Conservation (phyloP, 2,888 invertebrate genomes). For the Sphaerophoria taeniata region DNA sequence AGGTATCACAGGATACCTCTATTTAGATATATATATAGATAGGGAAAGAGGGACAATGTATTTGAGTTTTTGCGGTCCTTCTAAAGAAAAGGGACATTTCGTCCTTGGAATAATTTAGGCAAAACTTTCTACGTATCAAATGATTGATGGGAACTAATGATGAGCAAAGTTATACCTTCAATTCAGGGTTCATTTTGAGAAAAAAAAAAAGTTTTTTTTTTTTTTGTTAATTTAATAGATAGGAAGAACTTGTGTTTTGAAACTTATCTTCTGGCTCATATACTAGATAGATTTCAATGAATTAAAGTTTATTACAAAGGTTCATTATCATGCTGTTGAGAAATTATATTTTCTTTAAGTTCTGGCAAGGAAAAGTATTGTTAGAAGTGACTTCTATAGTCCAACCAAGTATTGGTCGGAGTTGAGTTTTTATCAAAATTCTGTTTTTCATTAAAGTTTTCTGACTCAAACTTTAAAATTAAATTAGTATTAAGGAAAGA, state of each 20-base stretch:
- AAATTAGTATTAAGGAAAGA: too few species aligned
- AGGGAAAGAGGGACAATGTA: neutral
- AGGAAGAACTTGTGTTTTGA: neutral
- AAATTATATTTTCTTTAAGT: neutral
- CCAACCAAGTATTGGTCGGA: neutral
- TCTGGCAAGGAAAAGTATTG: neutral
- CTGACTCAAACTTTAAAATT: too few species aligned
- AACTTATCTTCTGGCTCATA: neutral
- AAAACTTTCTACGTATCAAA: constrained; percentile 25
- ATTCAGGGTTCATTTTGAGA: neutral
- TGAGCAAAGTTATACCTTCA: constrained; percentile 13
- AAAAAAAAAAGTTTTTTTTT: neutral
- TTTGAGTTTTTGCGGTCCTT: constrained; percentile 21
- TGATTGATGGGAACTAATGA: constrained; percentile 30
- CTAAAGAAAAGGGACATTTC: constrained; percentile 5
- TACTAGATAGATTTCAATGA: neutral
- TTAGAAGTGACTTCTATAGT: neutral
- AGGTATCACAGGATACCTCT: neutral
- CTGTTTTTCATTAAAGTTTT: too few species aligned
- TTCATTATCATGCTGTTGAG: neutral
- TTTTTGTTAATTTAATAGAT: neutral
- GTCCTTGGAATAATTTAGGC: constrained; percentile 33
- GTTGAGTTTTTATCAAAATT: neutral
- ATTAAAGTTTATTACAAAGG: neutral
- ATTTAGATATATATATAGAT: neutral